Conservation (phyloP, 2,888 invertebrate genomes). For the Dasypogon diadema region DNA sequence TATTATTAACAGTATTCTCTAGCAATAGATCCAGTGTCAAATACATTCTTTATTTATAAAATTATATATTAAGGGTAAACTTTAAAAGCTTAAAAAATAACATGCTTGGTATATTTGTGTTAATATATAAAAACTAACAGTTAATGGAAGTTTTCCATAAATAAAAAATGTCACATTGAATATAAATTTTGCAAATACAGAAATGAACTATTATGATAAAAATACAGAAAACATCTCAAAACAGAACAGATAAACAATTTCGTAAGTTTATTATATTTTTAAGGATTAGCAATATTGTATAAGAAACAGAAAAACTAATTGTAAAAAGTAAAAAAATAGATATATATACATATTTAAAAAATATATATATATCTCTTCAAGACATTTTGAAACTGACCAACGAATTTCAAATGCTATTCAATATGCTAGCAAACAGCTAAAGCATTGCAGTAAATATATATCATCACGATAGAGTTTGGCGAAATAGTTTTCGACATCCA, state of each 20-base stretch:
- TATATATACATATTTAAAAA: constrained; percentile 7
- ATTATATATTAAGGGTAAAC: constrained; percentile 23
- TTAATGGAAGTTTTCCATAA: constrained; percentile 53
- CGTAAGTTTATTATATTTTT: constrained; percentile 50
- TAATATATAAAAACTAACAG: constrained; percentile 31
- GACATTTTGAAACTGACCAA: constrained; percentile 53
- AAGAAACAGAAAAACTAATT: constrained; percentile 30
- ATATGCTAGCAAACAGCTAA: background rate
- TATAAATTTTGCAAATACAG: constrained; percentile 32
- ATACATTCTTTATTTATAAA: constrained; percentile 21
- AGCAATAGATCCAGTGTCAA: constrained; percentile 32
- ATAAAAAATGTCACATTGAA: constrained; percentile 48
- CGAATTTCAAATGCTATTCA: constrained; percentile 43
- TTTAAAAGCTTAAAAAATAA: constrained; percentile 27
- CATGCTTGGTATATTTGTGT: constrained; percentile 42
- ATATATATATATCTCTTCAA: constrained; percentile 3
- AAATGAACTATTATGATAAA: background rate
- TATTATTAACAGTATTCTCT: background rate
- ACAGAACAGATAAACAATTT: constrained; percentile 16
- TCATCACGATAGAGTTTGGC: constrained; percentile 51
- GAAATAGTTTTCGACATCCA: constrained; percentile 52
- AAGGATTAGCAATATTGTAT: constrained; percentile 53
- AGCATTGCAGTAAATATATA: constrained; percentile 50
- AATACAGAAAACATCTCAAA: constrained; percentile 28
- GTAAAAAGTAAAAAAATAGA: constrained; percentile 32